A percentile compares a stretch with the other conserved stretches of the same genome.
These are phyloP conservation scores for Tenthredo distinguenda DNA, from an alignment of 2,888 invertebrate genomes.

Conservation along the genomic window DNA sequence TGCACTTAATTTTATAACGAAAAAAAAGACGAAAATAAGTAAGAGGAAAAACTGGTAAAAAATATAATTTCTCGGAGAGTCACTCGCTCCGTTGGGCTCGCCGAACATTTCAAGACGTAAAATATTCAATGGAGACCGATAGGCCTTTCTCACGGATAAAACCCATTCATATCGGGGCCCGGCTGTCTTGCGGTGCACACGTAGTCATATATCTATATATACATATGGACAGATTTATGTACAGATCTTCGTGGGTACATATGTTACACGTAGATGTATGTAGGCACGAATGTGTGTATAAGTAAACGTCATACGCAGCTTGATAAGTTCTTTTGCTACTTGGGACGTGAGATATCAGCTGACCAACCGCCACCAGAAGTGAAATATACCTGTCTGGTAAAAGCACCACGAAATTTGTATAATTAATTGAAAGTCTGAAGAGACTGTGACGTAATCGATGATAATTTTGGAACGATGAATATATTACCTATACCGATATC, in stretches of 20 bases:
- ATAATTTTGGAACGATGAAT: conserved; percentile 29
- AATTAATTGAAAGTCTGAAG: neutral
- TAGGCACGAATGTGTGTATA: neutral
- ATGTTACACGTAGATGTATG: neutral
- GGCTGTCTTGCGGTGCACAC: conserved; percentile 2
- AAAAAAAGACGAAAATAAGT: neutral
- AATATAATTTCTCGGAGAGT: neutral
- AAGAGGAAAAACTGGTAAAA: neutral
- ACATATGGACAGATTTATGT: conserved; percentile 1
- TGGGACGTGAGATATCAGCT: conserved; percentile 22
- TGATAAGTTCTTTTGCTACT: conserved; percentile 19
- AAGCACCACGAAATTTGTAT: neutral
- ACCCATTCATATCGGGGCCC: conserved; percentile 41
- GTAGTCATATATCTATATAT: conserved; percentile 9
- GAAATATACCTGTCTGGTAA: neutral
- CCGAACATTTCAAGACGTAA: conserved; percentile 2
- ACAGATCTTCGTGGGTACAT: conserved; percentile 5
- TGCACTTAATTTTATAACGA: neutral
- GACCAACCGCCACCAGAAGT: conserved; percentile 39
- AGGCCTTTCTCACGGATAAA: conserved; percentile 43
- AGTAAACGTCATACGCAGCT: neutral
- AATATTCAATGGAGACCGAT: conserved; percentile 47
- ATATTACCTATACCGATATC: conserved; percentile 19
- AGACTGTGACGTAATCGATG: conserved; percentile 10
- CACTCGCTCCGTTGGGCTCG: neutral